Conservation (phyloP, 2,113 vertebrate species). For the Muntiacus muntjak region DNA sequence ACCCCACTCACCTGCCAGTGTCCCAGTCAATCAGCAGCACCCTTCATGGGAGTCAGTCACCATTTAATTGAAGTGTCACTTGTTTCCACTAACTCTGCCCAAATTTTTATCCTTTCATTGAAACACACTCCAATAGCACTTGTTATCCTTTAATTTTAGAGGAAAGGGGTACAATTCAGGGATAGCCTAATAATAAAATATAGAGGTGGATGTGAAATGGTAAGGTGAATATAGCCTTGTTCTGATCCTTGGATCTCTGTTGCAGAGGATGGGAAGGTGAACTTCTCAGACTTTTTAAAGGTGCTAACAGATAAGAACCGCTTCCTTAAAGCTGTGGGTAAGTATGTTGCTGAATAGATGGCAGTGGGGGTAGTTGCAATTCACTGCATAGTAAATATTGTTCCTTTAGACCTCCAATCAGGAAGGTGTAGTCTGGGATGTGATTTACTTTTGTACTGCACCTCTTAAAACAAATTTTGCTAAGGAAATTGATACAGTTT, state of each 20-base stretch:
- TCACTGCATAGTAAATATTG: not conserved
- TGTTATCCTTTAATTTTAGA: not conserved
- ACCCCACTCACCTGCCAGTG: not conserved
- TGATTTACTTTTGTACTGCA: not conserved
- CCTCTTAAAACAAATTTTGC: constrained; percentile 16
- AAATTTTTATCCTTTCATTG: not conserved
- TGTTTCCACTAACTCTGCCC: not conserved
- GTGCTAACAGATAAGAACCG: constrained; percentile 63
- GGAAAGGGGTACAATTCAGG: not conserved
- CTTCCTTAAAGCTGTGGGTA: constrained; percentile 70
- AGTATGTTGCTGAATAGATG: constrained; percentile 16
- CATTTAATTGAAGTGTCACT: not conserved
- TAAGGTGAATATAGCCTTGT: not conserved
- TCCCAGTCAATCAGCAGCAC: not conserved
- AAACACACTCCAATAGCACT: not conserved
- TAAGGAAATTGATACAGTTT: not conserved
- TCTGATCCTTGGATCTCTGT: constrained; percentile 51
- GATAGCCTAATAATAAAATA: not conserved
- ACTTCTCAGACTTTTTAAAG: constrained; percentile 73
- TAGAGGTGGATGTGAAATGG: not conserved
- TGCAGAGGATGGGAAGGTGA: constrained; percentile 74
- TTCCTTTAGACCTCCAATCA: not conserved
- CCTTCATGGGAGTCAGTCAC: not conserved
- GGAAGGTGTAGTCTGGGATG: not conserved
- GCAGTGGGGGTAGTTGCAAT: not conserved